These are phyloP conservation scores for Nomada fabriciana DNA, from an alignment of 2,888 invertebrate species.

Conservation along the genomic window DNA sequence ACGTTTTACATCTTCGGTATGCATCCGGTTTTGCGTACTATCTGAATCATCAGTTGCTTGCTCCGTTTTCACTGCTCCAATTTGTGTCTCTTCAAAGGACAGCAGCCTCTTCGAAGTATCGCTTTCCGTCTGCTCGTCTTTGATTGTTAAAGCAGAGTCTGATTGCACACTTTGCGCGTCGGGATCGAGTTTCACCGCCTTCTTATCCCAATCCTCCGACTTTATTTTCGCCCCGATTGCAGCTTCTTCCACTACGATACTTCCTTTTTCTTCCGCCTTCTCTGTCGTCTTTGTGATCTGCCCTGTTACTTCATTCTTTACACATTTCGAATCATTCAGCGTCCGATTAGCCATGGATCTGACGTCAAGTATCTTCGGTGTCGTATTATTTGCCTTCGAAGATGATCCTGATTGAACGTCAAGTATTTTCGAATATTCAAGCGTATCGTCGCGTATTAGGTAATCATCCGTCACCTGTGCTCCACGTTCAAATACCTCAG, in stretches of 20 bases:
- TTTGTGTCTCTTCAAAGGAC: neutral
- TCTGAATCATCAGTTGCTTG: neutral
- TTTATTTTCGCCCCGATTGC: neutral
- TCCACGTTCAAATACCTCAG: constrained; percentile 74
- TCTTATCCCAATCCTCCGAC: neutral
- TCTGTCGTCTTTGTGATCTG: neutral
- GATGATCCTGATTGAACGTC: neutral
- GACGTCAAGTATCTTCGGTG: constrained; percentile 71
- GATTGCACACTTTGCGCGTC: neutral
- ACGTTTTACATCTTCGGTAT: neutral
- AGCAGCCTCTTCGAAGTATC: neutral
- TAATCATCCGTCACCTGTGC: constrained; percentile 45
- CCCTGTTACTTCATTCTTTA: neutral
- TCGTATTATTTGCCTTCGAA: neutral
- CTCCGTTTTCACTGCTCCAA: neutral
- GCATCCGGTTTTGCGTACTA: neutral
- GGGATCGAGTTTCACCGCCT: neutral
- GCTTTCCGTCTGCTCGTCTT: neutral
- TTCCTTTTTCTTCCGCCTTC: neutral
- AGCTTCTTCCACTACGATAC: neutral
- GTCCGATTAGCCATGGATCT: constrained; percentile 60
- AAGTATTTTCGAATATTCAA: neutral
- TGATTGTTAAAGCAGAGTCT: neutral
- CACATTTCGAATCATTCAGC: neutral
- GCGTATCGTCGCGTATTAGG: neutral